Evolutionary conservation across 2,797 vertebrate genomes (phyloP).

Genomic region (Parauchenoglanis punctatus): DNA sequence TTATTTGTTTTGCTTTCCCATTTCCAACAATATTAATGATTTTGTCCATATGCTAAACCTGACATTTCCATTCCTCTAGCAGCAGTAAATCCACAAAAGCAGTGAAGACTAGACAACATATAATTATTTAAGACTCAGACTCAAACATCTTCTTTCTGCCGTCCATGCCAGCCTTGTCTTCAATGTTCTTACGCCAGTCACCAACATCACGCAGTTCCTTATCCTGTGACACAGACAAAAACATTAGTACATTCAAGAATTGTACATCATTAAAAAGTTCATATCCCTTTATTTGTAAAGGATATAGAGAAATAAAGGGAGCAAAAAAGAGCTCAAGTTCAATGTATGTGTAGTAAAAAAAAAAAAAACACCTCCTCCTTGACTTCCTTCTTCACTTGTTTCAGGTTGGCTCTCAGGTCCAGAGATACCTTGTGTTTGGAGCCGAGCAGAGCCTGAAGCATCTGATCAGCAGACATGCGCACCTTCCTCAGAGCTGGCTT

Average conservation of each 20-base stretch:
- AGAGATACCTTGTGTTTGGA: conserved; percentile 90
- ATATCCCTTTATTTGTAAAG: background rate
- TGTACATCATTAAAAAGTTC: background rate
- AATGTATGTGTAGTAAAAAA: background rate
- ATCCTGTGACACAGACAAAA: conserved; percentile 62
- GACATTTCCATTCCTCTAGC: conserved; percentile 18
- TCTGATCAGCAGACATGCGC: conserved; percentile 86
- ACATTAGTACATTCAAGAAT: background rate
- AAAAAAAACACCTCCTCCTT: conserved; percentile 75
- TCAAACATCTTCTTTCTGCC: conserved; percentile 99
- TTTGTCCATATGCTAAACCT: conserved; percentile 17
- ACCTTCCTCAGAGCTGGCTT: conserved; percentile 81
- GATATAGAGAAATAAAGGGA: background rate
- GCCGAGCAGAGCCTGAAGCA: conserved; percentile 86
- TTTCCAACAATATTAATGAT: background rate
- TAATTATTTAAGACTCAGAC: conserved; percentile 79
- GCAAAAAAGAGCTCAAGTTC: background rate
- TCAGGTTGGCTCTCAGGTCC: conserved; percentile 87
- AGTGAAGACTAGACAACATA: conserved; percentile 2
- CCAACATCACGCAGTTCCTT: conserved; percentile 90
- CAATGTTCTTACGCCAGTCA: conserved; percentile 97
- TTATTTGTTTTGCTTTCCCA: conserved; percentile 4
- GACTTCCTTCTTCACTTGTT: conserved; percentile 89
- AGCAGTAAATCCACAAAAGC: conserved; percentile 3
- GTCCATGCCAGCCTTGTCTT: conserved; percentile 96